Evolutionary conservation across 2,888 invertebrate species (phyloP), one percentile per base, ranked within the genome.

Genomic region (Isotomurus palustris): DNA sequence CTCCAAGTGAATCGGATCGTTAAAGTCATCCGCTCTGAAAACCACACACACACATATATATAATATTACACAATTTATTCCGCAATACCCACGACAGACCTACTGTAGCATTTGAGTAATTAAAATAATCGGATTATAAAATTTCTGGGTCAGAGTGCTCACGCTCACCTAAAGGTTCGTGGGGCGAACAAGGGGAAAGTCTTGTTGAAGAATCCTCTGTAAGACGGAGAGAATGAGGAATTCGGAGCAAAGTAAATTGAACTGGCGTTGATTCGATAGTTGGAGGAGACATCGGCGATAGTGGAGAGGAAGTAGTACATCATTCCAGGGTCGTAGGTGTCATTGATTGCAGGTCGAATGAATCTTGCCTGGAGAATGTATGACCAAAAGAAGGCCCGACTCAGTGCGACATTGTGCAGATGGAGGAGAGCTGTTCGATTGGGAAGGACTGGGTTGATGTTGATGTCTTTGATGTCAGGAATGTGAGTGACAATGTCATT

Each of bases 321-420:
- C 86, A 97, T 91, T 53, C 96, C 96, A 0, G 96, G 96, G 77
- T 96, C 95, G 71, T 91, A 91, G 0, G 91, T 90, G 72, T 91
- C 91, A 73, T 91, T 91, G 22, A 89, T 90, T 10, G 64, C 64
- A 0, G 91, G 91, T 27, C 91, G 80, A 68, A 91, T 91, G 71
- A 91, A 91, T 64, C 93, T 80, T 25, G 91, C 89, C 74, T 93
- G 93, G 0, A 93, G 81, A 57, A 93, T 90, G 71, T 91, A 94
- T 75, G 92, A 92, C 88, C 91, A 95, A 76, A 91, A 96, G 76
- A 94, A 96, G 1, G 94, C 92, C 70, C 96, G 79, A 75, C 88
- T 93, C 74, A 95, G 79, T n/a, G 95, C 96, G 85, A 95, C 87
- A 75, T 96, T 96, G 75, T 96, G 95, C 58, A 95, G 78, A 78